Conservation (phyloP, 2,888 invertebrate species). For the Autographa gamma region DNA sequence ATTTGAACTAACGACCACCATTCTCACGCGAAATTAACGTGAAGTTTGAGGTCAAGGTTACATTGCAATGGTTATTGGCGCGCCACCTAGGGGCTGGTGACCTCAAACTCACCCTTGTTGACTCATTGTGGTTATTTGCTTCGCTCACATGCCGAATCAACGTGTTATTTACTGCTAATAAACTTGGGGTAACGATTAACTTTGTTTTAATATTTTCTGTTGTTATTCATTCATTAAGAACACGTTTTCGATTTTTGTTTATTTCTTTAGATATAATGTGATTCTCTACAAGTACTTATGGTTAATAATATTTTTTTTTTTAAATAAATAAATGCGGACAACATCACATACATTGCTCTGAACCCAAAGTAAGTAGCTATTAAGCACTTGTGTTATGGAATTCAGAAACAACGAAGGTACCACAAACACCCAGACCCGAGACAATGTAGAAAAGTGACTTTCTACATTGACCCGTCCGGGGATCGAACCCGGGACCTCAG, state of each 20-base stretch:
- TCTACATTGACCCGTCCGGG: no score
- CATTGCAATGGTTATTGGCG: constrained; percentile 49
- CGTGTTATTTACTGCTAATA: constrained; percentile 45
- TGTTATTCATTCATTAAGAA: constrained; percentile 22
- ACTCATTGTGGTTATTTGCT: constrained; percentile 44
- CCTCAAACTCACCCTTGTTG: constrained; percentile 56
- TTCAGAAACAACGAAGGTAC: no score
- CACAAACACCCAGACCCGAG: no score
- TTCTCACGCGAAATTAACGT: constrained; percentile 22
- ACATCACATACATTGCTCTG: no score
- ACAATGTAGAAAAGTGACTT: no score
- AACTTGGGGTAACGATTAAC: constrained; percentile 29
- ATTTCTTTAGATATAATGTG: not conserved
- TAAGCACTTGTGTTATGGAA: no score
- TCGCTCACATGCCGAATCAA: constrained; percentile 33
- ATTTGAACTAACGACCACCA: not conserved
- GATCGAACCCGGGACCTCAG: no score
- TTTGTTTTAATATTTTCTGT: constrained; percentile 14
- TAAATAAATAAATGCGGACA: no score
- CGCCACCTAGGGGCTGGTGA: constrained; percentile 31
- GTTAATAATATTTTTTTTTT: no score
- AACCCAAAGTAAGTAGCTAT: no score
- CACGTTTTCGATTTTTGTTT: constrained; percentile 12
- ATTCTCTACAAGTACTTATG: no score
- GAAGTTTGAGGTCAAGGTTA: constrained; percentile 33